Evolutionary conservation across 1,140 invertebrate genomes (phyloP), one percentile per base, ranked within the genome.

Genomic region (Hestina assimilis): DNA sequence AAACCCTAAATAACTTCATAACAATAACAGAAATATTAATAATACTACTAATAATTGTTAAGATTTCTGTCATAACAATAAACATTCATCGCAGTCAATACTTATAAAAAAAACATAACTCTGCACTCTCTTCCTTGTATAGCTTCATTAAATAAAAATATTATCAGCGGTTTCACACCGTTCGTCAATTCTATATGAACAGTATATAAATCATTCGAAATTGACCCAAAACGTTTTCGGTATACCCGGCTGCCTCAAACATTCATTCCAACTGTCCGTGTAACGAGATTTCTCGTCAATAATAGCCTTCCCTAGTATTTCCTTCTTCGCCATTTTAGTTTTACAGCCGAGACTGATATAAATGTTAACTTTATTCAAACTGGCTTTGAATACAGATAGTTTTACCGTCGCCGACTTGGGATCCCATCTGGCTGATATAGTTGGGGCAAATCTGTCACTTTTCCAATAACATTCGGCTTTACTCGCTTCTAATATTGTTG

Each of bases 381-480:
- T 88, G 9, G 75, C 81, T 64, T 83, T 87, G 67, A 80, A 87
- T 7, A 89, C 84, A 19, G 75, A 72, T 35, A 89, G 59, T 59
- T 84, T 86, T 7, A 89, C 86, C 4, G 83, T 88, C 4, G 90
- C 83, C 15, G 84, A 83, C 50, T 89, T 90, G 2, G 83, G 79
- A 69, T 91, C 90, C 91, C 91, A 91, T 68, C 90, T 89, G 21
- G 90, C 90, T 1, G 91, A 91, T 63, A 94, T 92, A 2, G 93
- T 92, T 3, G 94, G 93, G 11, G 90, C 81, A 75, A 95, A 94
- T 35, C 91, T 89, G 52, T 93, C 91, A 52, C 93, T 94, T 72
- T 94, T 94, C 93, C 93, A 94, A 57, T 93, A 93, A 31, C 93
- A 91, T 33, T 93, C 92, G 1, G 93, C 90, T 60, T 92, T 92